Base-by-base conservation (phyloP, 1,140 invertebrate genomes). In the Tetragnatha versicolor region DNA sequence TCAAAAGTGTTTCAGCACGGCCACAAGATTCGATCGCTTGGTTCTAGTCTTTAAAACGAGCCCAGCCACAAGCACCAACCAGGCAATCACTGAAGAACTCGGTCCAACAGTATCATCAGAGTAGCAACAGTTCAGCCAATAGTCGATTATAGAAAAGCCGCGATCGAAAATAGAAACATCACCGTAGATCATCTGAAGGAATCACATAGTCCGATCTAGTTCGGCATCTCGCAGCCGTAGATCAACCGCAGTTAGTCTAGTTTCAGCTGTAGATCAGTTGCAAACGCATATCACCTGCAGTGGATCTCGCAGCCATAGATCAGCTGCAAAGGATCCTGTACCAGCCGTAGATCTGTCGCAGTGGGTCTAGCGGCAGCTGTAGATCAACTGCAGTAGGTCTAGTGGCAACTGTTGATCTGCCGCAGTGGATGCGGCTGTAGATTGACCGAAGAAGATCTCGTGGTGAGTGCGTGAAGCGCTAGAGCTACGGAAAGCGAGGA, bases 401-500 rank as follows among this genome's bases (percentile, higher is more conserved):
- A n/a, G n/a, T n/a, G n/a, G n/a, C n/a, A n/a, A n/a, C n/a, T n/a
- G n/a, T n/a, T n/a, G n/a, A n/a, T n/a, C n/a, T n/a, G n/a, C n/a
- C n/a, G 12, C 9, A 22, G 14, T 22, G n/a, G n/a, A n/a, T n/a
- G n/a, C n/a, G n/a, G n/a, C n/a, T 12, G 9, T 27, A 60, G 55
- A 31, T 60, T 60, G 14, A 14, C 31, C 31, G 20, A 70, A 70
- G 37, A 22, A 70, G 49, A 20, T 70, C 20, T 51, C 29, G 22
- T 51, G 51, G 45, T 39, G 45, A 60, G 35, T 33, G 69, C 55
- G 69, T 29, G 42, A 70, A 53, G 37, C 20, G 47, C 47, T 37
- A 53, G 22, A 63, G 49, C 69, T 72, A 72, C 69, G 27, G 35
- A 39, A 72, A 72, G 69, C 69, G 27, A 72, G 69, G 69, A 72